Base-by-base conservation (phyloP, 2,113 vertebrate species). In the Hoplias malabaricus region DNA sequence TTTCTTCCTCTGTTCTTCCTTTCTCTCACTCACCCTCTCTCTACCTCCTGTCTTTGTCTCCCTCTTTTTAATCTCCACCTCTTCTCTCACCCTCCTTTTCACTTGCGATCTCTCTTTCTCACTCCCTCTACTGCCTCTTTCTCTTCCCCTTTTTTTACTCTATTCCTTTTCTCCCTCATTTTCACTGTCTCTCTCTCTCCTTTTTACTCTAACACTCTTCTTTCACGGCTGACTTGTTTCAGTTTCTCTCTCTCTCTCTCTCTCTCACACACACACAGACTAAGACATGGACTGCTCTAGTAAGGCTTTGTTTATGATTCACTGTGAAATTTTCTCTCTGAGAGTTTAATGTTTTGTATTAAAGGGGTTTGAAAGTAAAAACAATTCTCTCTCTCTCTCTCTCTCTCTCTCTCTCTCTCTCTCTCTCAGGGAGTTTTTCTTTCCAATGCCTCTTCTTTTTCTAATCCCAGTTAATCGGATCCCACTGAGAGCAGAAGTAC, bases 381-480 rank as follows among this genome's bases (percentile, higher is more conserved):
- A n/a, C n/a, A n/a, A n/a, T n/a, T 43, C 34, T 59, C 34, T 5
- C 5, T 70, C 8, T 23, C 23, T 48, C 57, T 27, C 9, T 11
- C 50, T n/a, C 50, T 7, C 53, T 68, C 69, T 25, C 72, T 61
- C 53, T 36, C 23, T 74, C 38, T 56, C 56, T 62, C 79, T 43
- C n/a, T 70, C 31, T 70, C 63, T 36, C 33, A 21, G 23, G 23
- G 59, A 65, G 65, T 9, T n/a, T 65, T 21, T 36, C 34, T 42
- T 59, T 36, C 50, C 53, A 7, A 10, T 9, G 46, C 46, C 69
- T 78, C 57, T 78, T 38, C 54, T 27, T 43, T 68, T 77, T 67
- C 54, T 43, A 78, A 65, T 72, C 68, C 29, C 7, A 9, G 31
- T 54, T 72, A 56, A 78, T 43, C n/a, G 77, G 63, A 14, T 62